These are phyloP conservation scores for Drosophila pseudoobscura DNA, from an alignment of 1,140 invertebrate species.

Conservation along the genomic window DNA sequence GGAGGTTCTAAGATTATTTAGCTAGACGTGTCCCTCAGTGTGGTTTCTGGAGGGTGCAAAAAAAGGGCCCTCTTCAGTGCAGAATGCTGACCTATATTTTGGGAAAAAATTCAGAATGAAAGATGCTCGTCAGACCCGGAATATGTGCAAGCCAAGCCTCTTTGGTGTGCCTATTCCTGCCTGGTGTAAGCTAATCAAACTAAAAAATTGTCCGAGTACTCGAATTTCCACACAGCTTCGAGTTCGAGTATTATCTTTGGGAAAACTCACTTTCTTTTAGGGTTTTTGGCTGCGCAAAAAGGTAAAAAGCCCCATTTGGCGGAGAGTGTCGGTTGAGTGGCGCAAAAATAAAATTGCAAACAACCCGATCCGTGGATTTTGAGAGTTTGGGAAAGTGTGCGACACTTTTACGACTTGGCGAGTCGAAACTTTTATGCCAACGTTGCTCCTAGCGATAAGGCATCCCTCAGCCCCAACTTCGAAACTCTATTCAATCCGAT, in stretches of 20 bases:
- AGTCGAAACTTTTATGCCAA: slow-evolving; percentile 71
- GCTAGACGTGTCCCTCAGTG: too few relatives aligned
- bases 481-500: slow-evolving; percentile 9
- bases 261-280: too few relatives aligned
- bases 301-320: slow-evolving; percentile 18
- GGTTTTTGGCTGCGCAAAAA: slow-evolving; percentile 28
- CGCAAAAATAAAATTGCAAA: slow-evolving; percentile 22
- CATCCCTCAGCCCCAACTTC: slow-evolving; percentile 1
- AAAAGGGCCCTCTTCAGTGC: too few relatives aligned
- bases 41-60: too few relatives aligned
- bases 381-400: slow-evolving; percentile 38
- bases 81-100: too few relatives aligned
- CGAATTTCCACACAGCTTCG: background rate
- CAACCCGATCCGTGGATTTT: slow-evolving; percentile 30
- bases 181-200: too few relatives aligned
- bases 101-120: too few relatives aligned
- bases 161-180: too few relatives aligned
- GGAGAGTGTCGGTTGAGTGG: background rate
- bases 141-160: too few relatives aligned
- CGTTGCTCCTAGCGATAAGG: slow-evolving; percentile 73
- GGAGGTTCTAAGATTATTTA: too few relatives aligned
- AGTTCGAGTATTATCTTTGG: slow-evolving; percentile 24
- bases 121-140: too few relatives aligned
- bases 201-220: too few relatives aligned
- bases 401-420: slow-evolving; percentile 72